These are phyloP conservation scores for Episyrphus balteatus DNA, from an alignment of 1,140 invertebrate species.

Conservation along the genomic window DNA sequence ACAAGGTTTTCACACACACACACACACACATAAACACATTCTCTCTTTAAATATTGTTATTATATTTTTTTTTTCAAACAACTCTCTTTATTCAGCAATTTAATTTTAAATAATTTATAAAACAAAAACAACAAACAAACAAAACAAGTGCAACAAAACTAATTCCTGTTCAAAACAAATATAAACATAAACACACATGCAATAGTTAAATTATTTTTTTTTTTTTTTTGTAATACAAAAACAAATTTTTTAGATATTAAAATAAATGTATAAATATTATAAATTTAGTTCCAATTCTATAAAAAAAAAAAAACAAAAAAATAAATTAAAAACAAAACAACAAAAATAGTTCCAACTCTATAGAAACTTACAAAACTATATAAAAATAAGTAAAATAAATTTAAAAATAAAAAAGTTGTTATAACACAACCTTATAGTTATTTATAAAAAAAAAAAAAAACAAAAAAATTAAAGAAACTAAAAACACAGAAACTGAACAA, in stretches of 20 bases:
- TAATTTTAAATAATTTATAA: too few species aligned
- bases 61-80: too few species aligned
- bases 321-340: conserved; percentile 15
- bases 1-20: too few species aligned
- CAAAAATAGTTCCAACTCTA: too few species aligned
- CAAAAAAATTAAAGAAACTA: conserved; percentile 5
- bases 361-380: neutral
- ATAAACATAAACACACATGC: too few species aligned
- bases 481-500: conserved; percentile 15
- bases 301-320: neutral
- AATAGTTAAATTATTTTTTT: too few species aligned
- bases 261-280: conserved; percentile 2
- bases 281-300: neutral
- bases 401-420: conserved; percentile 9
- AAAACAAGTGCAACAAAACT: too few species aligned
- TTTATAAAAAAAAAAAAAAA: conserved; percentile 4
- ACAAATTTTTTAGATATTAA: neutral
- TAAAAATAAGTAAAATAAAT: conserved; percentile 11
- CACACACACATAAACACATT: too few species aligned
- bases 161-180: too few species aligned
- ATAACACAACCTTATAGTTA: conserved; percentile 22
- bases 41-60: too few species aligned
- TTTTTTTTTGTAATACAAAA: neutral
- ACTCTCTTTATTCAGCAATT: too few species aligned
- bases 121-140: too few species aligned